Conservation (phyloP, 2,113 vertebrate genomes). For the Syngnathus typhle region DNA sequence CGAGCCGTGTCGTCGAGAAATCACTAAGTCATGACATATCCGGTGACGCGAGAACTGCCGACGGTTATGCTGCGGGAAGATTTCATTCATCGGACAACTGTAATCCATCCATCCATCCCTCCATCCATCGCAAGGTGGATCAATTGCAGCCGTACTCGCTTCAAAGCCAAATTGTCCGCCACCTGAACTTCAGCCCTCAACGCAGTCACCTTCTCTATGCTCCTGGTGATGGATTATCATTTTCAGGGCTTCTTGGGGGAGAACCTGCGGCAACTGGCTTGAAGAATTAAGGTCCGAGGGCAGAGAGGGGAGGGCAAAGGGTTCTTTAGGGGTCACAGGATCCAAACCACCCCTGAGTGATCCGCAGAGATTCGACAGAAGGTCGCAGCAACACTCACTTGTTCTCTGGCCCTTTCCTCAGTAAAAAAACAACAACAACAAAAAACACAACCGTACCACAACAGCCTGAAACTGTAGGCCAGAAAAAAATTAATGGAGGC, state of each 20-base stretch:
- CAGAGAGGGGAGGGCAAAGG: conserved; percentile 48
- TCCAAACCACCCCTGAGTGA: conserved; percentile 46
- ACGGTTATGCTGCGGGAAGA: not conserved
- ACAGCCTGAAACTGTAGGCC: not conserved
- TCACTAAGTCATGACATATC: conserved; percentile 60
- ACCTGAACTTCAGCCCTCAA: conserved; percentile 56
- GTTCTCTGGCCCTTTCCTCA: conserved; percentile 40
- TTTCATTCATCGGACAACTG: no score
- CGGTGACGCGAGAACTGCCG: conserved; percentile 38
- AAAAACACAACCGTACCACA: conserved; percentile 7
- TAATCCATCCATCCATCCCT: conserved; percentile 1
- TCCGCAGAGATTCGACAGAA: conserved; percentile 51
- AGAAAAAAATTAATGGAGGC: conserved; percentile 9
- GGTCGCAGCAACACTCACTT: conserved; percentile 53
- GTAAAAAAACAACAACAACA: conserved; percentile 43
- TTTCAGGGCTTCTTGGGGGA: conserved; percentile 46
- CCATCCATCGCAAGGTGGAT: conserved; percentile 31
- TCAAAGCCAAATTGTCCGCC: conserved; percentile 50
- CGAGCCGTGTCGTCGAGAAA: conserved; percentile 44
- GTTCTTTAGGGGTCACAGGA: conserved; percentile 68
- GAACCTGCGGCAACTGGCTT: conserved; percentile 48
- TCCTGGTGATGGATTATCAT: conserved; percentile 68
- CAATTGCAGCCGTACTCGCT: conserved; percentile 58
- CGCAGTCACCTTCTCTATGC: conserved; percentile 42
- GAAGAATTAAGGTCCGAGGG: conserved; percentile 58